Percentiles rank a stretch among this genome's conserved stretches.
These are phyloP conservation scores for Sinopyrophorus schimmeli DNA, from an alignment of 2,888 invertebrate genomes.

Conservation along the genomic window DNA sequence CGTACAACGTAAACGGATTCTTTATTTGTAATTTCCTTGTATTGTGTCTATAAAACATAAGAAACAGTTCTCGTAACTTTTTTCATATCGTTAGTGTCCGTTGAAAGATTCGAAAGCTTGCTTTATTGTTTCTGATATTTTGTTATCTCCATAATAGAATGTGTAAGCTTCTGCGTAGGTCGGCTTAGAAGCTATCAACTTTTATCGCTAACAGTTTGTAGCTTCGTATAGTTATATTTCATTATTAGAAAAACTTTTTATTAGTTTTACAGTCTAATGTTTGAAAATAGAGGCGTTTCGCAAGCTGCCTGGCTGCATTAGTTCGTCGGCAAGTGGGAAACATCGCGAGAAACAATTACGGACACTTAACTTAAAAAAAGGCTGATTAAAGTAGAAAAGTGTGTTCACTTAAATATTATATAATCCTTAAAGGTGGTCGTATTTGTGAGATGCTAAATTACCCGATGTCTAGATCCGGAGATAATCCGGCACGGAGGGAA, in stretches of 20 bases:
- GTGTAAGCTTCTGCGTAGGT: conserved; percentile 32
- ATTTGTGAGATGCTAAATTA: conserved; percentile 32
- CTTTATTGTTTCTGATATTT: conserved; percentile 43
- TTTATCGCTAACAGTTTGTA: conserved; percentile 30
- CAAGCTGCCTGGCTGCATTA: no score
- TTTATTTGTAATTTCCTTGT: conserved; percentile 25
- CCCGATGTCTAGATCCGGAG: conserved; percentile 32
- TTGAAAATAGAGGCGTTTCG: conserved; percentile 1
- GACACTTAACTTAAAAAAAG: conserved; percentile 16
- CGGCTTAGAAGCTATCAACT: conserved; percentile 36
- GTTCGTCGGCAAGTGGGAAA: no score
- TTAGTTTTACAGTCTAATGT: conserved; percentile 18
- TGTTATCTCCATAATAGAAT: conserved; percentile 39
- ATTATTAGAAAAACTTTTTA: conserved; percentile 29
- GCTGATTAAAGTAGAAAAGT: conserved; percentile 31
- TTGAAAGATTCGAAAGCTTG: conserved; percentile 37
- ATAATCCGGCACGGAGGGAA: conserved; percentile 36
- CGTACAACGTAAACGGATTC: conserved; percentile 12
- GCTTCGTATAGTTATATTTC: conserved; percentile 21
- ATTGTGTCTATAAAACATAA: conserved; percentile 26
- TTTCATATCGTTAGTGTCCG: conserved; percentile 38
- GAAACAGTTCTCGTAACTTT: conserved; percentile 35
- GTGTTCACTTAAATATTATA: conserved; percentile 28
- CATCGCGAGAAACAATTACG: conserved; percentile 5
- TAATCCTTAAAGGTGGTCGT: conserved; percentile 27